Base-by-base conservation (phyloP, 2,113 vertebrate genomes). In the Puffinus mauretanicus region DNA sequence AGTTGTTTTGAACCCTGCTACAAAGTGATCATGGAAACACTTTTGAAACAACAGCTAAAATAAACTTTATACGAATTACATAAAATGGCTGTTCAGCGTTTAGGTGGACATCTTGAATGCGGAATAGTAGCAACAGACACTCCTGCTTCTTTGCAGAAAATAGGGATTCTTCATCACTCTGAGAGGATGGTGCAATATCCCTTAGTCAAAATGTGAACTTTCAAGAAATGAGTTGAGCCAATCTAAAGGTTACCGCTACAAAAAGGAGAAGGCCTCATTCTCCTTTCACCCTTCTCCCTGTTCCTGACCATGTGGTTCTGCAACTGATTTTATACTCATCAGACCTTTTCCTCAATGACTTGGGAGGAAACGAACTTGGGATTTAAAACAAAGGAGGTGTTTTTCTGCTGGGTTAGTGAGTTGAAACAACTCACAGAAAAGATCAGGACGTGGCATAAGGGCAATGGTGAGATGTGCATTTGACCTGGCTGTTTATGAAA, bases 1-100 rank as follows among this genome's bases (percentile, higher is more conserved):
- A 42, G 54, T 94, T 96, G 86, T 94, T 95, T 95, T 91, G 84
- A 95, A 55, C 66, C 42, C 71, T 86, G 73, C 78, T 95, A 69
- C 91, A 93, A 93, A 95, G 81, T 16, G 38, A 89, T 84, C 29
- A 4, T 73, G 46, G 71, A 91, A 94, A 82, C 34, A 34, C 83
- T 95, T 91, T 58, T 86, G 81, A 94, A 94, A 54, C 38, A 82
- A 44, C 66, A 89, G 10, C 66, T 82, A 70, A 69, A 93, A 75
- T 46, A 40, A 78, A 70, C 67, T 52, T 67, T 29, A 32, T 25
- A 24, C 4, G 5, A 80, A 73, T 84, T 71, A 36, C 34, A 20
- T 36, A 3, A 88, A 92, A 77, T n/a, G 49, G 17, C 40, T 69
- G 34, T 40, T 90, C 38, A 60, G 46, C 44, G 14, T 67, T 69